phyloP scores from a whole-genome alignment of 2,797 vertebrate species.

The Gallinago nigripennis region DNA sequence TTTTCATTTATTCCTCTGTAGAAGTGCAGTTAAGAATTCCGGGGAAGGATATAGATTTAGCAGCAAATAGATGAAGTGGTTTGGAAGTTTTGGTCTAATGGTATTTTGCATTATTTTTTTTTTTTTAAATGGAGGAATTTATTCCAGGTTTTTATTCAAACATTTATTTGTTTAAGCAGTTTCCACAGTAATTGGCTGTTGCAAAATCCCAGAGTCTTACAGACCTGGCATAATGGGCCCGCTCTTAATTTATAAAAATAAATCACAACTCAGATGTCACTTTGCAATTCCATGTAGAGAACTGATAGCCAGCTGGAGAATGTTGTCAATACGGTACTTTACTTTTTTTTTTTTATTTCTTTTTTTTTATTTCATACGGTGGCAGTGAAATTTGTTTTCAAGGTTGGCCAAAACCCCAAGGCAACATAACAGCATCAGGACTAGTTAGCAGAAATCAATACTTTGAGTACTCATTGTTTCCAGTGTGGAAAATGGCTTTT shows the following conservation, averaged over 20 bases:
- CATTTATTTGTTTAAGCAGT: constrained; percentile 16
- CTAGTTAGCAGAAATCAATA: not conserved
- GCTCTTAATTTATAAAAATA: constrained; percentile 5
- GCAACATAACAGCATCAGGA: not conserved
- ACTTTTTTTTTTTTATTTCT: not conserved
- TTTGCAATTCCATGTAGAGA: not conserved
- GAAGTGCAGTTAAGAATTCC: not conserved
- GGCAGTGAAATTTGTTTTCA: not conserved
- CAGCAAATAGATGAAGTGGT: not conserved
- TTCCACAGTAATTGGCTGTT: not conserved
- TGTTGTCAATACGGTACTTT: not conserved
- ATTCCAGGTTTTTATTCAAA: constrained; percentile 19
- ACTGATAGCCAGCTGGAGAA: not conserved
- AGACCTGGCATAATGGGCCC: not conserved
- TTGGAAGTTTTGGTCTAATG: not conserved
- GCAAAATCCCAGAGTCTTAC: not conserved
- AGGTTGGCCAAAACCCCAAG: not conserved
- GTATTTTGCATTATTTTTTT: not conserved
- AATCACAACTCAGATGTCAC: not conserved
- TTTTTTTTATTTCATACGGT: not conserved
- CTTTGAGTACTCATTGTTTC: not conserved
- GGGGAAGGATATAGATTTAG: not conserved
- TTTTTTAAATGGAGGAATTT: not conserved
- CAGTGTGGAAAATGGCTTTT: not conserved
- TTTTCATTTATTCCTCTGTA: constrained; percentile 21